Base-by-base conservation (phyloP, 1,140 invertebrate genomes). In the Leptestheria dahalacensis region DNA sequence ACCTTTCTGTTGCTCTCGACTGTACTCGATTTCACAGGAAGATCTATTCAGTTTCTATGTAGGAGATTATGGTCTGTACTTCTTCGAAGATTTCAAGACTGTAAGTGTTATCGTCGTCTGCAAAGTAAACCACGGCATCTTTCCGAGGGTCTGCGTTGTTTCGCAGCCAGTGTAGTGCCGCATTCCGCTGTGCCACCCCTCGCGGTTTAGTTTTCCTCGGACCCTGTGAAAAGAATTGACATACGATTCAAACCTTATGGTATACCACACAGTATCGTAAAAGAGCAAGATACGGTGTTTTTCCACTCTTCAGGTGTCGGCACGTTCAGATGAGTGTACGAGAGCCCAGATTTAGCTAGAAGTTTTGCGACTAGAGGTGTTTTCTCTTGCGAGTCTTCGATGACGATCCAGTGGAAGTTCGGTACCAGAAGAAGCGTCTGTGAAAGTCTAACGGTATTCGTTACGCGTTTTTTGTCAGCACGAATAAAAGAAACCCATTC, bases 31-130 rank as follows among this genome's bases (percentile, higher is more conserved):
- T n/a, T n/a, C n/a, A n/a, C n/a, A n/a, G n/a, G n/a, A n/a, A n/a
- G n/a, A n/a, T n/a, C n/a, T n/a, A n/a, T n/a, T n/a, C n/a, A n/a
- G n/a, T n/a, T n/a, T n/a, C n/a, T n/a, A n/a, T n/a, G n/a, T n/a
- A n/a, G n/a, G n/a, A n/a, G n/a, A n/a, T n/a, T n/a, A n/a, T n/a
- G n/a, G n/a, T n/a, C n/a, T n/a, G n/a, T n/a, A 91, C 88, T 78
- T 97, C 91, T 64, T 87, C 79, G 75, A 97, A 97, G 41, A 97
- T 70, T 70, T 87, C 82, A 18, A 94, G 68, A 63, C 84, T 82
- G 69, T 97, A 97, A 1, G 89, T 87, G 69, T 99, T 99, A 70
- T 99, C 96, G 73, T 99, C 96, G 72, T 99, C 96, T 72, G 93
- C 95, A 75, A 99, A 99, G 75, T 90, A 99, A 0, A 99, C 82